Conservation (phyloP, 2,797 vertebrate species). For the Hippopotamyrus pictus region DNA sequence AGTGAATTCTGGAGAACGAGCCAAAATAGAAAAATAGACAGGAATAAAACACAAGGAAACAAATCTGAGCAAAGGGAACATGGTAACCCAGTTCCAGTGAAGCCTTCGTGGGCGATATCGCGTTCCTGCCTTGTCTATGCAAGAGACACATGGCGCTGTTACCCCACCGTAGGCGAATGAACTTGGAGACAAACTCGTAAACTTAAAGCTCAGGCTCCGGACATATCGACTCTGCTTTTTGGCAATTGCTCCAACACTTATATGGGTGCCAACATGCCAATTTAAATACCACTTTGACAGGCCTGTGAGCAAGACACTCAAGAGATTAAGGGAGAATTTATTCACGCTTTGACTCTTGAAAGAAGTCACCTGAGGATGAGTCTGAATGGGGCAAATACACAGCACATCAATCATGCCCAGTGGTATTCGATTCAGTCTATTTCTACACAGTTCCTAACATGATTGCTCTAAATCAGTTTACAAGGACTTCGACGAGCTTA, state of each 20-base stretch:
- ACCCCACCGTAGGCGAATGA: background rate
- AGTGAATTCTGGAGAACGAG: background rate
- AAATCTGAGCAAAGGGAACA: background rate
- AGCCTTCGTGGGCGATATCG: background rate
- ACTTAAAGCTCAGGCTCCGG: background rate
- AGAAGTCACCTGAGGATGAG: background rate
- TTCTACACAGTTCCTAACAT: background rate
- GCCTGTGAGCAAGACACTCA: background rate
- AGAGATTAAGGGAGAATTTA: background rate
- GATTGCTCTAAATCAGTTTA: background rate
- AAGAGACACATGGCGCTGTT: background rate
- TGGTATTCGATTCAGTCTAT: background rate
- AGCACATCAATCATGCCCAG: background rate
- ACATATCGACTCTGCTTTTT: background rate
- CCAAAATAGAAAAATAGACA: conserved; percentile 8
- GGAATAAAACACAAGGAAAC: conserved; percentile 3
- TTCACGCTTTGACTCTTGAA: background rate
- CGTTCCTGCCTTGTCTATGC: background rate
- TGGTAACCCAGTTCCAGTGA: background rate
- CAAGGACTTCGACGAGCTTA: background rate
- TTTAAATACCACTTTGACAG: background rate
- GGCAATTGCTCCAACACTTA: background rate
- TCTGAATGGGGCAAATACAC: background rate
- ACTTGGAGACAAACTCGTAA: background rate
- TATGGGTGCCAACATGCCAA: background rate